Evolutionary conservation across 92 coral and sea anemone species (phyloP), one percentile per base, ranked within the genome.

Genomic region (Porites rus): DNA sequence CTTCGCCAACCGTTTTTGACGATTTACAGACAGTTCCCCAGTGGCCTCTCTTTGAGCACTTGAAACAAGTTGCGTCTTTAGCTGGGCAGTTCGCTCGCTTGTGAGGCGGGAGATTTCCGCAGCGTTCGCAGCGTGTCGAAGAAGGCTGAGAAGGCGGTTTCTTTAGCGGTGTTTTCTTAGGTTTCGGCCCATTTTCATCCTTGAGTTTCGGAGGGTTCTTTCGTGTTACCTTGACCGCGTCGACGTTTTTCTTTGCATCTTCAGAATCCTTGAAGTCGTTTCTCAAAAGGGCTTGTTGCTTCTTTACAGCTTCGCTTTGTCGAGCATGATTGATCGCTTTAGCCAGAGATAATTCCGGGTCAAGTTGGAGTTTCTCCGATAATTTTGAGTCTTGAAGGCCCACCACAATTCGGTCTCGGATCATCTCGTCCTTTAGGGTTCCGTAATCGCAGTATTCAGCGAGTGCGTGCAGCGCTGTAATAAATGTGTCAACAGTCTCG

Each of bases 331-430:
- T 69, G 17, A 86, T 74, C 58, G 89, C 89, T 86, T 82, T 89
- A 21, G 77, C 76, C 2, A 90, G 75, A 0, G 95, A 86, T 9
- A 89, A 75, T 7, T 64, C 77, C 6, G 93, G 65, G 68, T 86
- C 89, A 13, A 92, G 80, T 66, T 92, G 95, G 14, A 89, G 72
- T 72, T 80, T 84, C 51, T 92, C 92, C 6, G 81, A 52, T 11
- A 92, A 66, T 77, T 80, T 89, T 7, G 84, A 79, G 69, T 92
- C 81, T 62, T 46, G 90, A 21, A 92, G 85, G 54, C 93, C 95
- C 43, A 92, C 95, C 11, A 86, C 87, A 60, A 89, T 89, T 7
- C 85, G 83, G 66, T 91, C 93, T 69, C 91, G 38, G 67, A 86
- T 86, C 86, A 78, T 69, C 54, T 84, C 87, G 64, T 85, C 88